These are phyloP conservation scores for Formicarius rufipectus DNA, from an alignment of 2,113 vertebrate species.

Conservation along the genomic window DNA sequence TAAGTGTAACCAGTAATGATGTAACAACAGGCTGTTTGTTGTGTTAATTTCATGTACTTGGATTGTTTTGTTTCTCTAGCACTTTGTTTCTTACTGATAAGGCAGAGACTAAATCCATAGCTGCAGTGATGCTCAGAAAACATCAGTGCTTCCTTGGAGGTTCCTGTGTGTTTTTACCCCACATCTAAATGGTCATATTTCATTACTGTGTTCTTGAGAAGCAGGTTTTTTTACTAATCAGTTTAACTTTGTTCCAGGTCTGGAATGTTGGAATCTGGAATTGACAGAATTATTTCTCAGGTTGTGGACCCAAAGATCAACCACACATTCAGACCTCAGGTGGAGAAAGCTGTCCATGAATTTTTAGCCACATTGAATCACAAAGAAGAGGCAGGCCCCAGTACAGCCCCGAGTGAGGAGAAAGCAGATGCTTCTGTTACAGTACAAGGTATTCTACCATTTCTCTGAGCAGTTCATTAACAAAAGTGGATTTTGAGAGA, in stretches of 20 bases:
- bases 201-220: background rate
- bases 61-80: background rate
- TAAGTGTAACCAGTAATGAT: background rate
- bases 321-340: conserved; percentile 95
- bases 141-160: background rate
- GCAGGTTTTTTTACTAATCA: background rate
- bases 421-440: conserved; percentile 74
- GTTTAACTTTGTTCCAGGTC: conserved; percentile 80
- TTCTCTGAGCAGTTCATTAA: background rate
- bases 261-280: conserved; percentile 97
- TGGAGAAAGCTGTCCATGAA: conserved; percentile 93
- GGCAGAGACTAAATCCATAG: background rate
- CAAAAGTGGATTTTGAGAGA: background rate
- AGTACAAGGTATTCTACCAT: conserved; percentile 77
- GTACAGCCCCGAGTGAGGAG: conserved; percentile 68
- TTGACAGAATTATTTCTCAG: conserved; percentile 97
- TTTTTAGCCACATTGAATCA: conserved; percentile 91
- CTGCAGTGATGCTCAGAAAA: background rate
- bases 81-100: background rate
- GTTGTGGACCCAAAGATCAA: conserved; percentile 99
- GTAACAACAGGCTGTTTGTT: background rate
- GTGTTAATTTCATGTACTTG: background rate
- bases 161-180: background rate
- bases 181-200: background rate
- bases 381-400: conserved; percentile 76